Evolutionary conservation across 2,113 vertebrate species (phyloP), one percentile per base, ranked within the genome.

Genomic region (Scatophagus argus): DNA sequence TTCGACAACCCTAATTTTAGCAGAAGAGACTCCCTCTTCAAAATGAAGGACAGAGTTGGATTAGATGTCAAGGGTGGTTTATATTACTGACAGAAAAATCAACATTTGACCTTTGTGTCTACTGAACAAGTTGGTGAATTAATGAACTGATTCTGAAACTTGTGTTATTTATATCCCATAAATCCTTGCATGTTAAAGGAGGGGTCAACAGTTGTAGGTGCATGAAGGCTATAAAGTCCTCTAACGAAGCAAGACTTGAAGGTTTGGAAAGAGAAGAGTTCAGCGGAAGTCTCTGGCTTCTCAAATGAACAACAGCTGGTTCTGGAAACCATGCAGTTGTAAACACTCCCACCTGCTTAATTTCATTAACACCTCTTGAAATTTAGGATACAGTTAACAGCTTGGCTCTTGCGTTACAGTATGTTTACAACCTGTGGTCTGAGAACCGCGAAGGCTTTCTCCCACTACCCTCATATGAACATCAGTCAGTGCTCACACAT

Each of bases 351-450:
- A 86, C 67, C 72, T 79, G 72, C 54, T 82, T 84, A 65, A 84
- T 91, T 90, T 85, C 79, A 89, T 85, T 81, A 89, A 88, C 87
- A 86, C 84, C 72, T 80, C 47, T 74, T 85, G 52, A 75, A 82
- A 72, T 86, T 81, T 76, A 73, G 75, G 68, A 71, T 71, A 60
- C 52, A 76, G 56, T 85, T 77, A 83, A 83, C 65, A 52, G 78
- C 71, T 76, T 74, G 78, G 74, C 73, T 74, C 47, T 47, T 32
- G 29, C 27, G 19, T 56, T 67, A 43, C 58, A 58, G 47, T 64
- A 65, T 70, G 65, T 85, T 89, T 76, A 89, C 58, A 86, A 54
- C 59, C 62, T 73, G 55, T 14, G 32, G 62, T 78, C 74, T 83
- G 43, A 74, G 56, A 79, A 62, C 14, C 32, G 39, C 65, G n/a